A percentile compares a stretch with the other conserved stretches of the same genome.
These are phyloP conservation scores for Cliona cf. orientalis DNA, from an alignment of 37 sponge, comb jelly and placozoan genomes.

Conservation along the genomic window DNA sequence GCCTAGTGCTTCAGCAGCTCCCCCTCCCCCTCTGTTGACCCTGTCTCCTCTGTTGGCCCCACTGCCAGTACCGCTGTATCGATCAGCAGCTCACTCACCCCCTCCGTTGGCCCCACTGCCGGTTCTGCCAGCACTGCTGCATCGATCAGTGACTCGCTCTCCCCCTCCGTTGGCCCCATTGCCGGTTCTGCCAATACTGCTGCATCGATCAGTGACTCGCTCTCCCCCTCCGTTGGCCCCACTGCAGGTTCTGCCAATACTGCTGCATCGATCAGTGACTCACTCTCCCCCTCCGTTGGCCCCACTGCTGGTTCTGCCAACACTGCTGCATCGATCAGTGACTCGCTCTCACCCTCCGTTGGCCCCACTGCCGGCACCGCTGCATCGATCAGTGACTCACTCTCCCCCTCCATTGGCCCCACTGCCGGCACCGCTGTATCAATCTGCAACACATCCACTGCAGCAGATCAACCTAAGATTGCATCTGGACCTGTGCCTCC, in stretches of 20 bases:
- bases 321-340: slow-evolving; percentile 7
- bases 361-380: slow-evolving; percentile 1
- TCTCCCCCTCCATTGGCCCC: not conserved
- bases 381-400: not conserved
- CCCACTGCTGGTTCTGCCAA: no score
- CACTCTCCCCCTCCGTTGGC: no score
- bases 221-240: slow-evolving; percentile 1
- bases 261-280: no score
- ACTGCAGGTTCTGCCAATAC: no score
- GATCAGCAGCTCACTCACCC: no score
- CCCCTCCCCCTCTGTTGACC: no score
- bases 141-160: no score
- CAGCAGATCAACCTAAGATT: not conserved
- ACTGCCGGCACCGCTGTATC: not conserved
- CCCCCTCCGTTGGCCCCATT: no score
- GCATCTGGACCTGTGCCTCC: slow-evolving; percentile 27
- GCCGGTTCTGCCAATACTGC: not conserved
- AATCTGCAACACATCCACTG: not conserved
- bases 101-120: no score
- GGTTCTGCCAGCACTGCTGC: no score
- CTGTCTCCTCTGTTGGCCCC: no score
- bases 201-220: not conserved
- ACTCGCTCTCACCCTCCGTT: not conserved
- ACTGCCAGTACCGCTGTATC: no score
- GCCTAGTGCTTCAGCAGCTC: not conserved